Percentiles rank a stretch among this genome's conserved stretches.
These are phyloP conservation scores for Hirundo rustica DNA, from an alignment of 2,797 vertebrate species.

Conservation along the genomic window DNA sequence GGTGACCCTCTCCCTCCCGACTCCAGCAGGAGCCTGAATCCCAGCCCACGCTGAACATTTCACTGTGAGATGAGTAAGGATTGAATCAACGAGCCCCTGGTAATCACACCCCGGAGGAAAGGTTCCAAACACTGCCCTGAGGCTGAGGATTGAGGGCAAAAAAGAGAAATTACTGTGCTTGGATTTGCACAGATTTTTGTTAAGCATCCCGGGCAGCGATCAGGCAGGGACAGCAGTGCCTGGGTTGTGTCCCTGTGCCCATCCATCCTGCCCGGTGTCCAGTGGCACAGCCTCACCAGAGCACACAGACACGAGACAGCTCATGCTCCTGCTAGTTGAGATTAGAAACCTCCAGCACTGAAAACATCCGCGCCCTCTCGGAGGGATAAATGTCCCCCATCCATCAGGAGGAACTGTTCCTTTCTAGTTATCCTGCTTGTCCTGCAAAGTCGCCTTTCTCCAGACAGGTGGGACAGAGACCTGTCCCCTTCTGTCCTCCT, in stretches of 20 bases:
- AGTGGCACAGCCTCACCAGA: neutral
- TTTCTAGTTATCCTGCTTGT: neutral
- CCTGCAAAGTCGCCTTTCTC: neutral
- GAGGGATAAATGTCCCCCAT: neutral
- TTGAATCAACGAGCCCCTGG: neutral
- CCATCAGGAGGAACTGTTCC: neutral
- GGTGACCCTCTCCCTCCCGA: neutral
- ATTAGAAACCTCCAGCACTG: neutral
- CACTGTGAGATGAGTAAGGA: neutral
- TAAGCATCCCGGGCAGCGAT: neutral
- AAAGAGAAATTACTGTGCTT: neutral
- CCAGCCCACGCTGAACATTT: neutral
- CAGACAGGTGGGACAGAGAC: neutral
- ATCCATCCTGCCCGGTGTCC: neutral
- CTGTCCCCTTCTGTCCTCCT: neutral
- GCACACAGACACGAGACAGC: accelerated
- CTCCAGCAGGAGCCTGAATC: neutral
- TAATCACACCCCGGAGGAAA: neutral
- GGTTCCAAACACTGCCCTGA: neutral
- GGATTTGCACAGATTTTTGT: neutral
- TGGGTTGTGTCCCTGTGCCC: neutral
- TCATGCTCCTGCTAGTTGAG: neutral
- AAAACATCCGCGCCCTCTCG: neutral
- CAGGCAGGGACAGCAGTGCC: accelerated
- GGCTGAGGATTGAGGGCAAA: neutral